These are phyloP conservation scores for Ctenicera cuprea DNA, from an alignment of 2,888 invertebrate species.

Conservation along the genomic window DNA sequence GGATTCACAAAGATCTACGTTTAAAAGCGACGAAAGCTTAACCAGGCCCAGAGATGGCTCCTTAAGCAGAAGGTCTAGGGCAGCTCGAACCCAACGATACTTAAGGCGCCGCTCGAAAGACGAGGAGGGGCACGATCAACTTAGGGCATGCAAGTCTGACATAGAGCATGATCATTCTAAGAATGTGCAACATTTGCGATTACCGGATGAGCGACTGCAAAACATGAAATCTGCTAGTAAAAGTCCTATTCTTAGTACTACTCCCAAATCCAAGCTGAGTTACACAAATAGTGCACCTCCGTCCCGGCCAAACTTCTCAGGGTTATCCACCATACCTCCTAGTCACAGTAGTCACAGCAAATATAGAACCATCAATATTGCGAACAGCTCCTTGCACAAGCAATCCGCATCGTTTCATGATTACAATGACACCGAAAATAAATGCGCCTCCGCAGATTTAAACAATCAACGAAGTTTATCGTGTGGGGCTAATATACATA, in stretches of 20 bases:
- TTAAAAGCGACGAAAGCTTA: conserved; percentile 82
- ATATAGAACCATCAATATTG: conserved; percentile 64
- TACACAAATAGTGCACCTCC: conserved; percentile 50
- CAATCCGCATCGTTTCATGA: conserved; percentile 58
- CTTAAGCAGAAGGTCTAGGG: conserved; percentile 79
- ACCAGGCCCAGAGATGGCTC: conserved; percentile 74
- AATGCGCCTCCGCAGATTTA: conserved; percentile 18
- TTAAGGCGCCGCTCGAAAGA: conserved; percentile 84
- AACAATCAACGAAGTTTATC: conserved; percentile 67
- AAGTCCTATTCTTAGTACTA: conserved; percentile 62
- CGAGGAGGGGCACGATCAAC: conserved; percentile 77
- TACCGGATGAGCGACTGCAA: conserved; percentile 55
- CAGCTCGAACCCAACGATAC: conserved; percentile 87
- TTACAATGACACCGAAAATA: conserved; percentile 31
- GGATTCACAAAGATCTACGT: conserved; percentile 79
- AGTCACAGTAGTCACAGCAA: conserved; percentile 65
- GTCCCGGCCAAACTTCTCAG: conserved; percentile 60
- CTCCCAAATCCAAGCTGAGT: conserved; percentile 43
- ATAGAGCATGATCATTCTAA: conserved; percentile 60
- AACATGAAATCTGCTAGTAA: conserved; percentile 63
- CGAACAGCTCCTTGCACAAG: conserved; percentile 56
- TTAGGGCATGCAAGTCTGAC: conserved; percentile 66
- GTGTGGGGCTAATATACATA: conserved; percentile 69
- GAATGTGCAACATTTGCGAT: conserved; percentile 42
- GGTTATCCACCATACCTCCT: conserved; percentile 70